Evolutionary conservation across 2,888 invertebrate species (phyloP), one percentile per base, ranked within the genome.

Genomic region (Apodemia hepburni): DNA sequence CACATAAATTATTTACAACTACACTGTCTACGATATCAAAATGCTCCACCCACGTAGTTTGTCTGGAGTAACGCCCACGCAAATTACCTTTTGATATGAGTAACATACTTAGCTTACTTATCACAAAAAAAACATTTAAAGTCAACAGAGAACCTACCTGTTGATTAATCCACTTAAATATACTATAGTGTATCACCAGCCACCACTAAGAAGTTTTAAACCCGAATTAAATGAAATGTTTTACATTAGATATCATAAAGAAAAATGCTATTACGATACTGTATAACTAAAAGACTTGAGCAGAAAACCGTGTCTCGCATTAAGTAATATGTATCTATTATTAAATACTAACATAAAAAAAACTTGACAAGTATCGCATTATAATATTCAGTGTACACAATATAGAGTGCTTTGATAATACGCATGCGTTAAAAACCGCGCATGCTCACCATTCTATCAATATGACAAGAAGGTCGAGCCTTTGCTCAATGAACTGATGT

Each of bases 41-140:
- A 83, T 80, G 81, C 73, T 82, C 75, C 77, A 71, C 87, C 87
- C 77, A 88, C 54, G 29, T 29, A 71, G 47, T 68, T 65, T 66
- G 85, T 87, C 87, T 88, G 79, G 82, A 80, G 84, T 84, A 84
- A 85, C 87, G 81, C 87, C 87, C 82, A 88, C 85, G 67, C 33
- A 58, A 27, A 18, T 33, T 33, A 18, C 12, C 35, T n/a, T 22
- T 58, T 58, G 17, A 47, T 22, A 57, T 57, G n/a, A 29, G 57
- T 29, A 29, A 57, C 57, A 57, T 29, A 47, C 47, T 42, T 42
- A 15, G 27, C 12, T 12, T 27, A 8, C 45, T 58, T 29, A 58
- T 58, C 6, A 42, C 6, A 42, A 6, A 45, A 58, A 18, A 45
- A 9, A 2, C 45, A 17, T 61, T 58, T 17, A 45, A 42, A n/a